Conservation (phyloP, 2,888 invertebrate genomes). For the Acrobasis repandana region DNA sequence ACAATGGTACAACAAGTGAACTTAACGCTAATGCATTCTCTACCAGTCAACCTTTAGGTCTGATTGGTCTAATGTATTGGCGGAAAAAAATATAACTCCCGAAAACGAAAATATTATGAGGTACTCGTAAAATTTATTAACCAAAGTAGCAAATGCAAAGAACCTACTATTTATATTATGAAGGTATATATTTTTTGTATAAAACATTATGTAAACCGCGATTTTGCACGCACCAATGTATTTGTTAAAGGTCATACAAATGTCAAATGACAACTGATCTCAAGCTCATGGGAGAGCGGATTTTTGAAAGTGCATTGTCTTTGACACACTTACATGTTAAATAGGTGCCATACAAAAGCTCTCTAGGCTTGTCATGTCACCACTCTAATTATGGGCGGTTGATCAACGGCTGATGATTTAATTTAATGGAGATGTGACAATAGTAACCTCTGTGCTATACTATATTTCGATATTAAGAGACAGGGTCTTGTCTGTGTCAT, state of each 20-base stretch:
- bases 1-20: too few species aligned
- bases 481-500: too few species aligned
- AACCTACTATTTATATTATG: background rate
- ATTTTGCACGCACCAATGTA: background rate
- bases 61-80: too few species aligned
- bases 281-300: constrained; percentile 33
- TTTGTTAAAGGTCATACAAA: constrained; percentile 46
- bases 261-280: constrained; percentile 40
- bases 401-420: constrained; percentile 27
- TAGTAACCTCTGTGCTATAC: background rate
- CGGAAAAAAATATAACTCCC: too few species aligned
- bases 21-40: too few species aligned
- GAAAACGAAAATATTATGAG: too few species aligned
- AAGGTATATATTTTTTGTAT: background rate
- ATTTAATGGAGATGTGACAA: constrained; percentile 12
- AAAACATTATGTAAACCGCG: background rate
- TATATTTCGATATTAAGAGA: background rate
- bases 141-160: background rate
- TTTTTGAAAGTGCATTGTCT: constrained; percentile 58
- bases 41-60: too few species aligned
- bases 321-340: constrained; percentile 53
- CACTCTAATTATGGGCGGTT: constrained; percentile 31
- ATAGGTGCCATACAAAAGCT: constrained; percentile 34
- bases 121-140: background rate
- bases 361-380: constrained; percentile 31